Conservation (phyloP, 2,113 vertebrate species). For the Vidua macroura region DNA sequence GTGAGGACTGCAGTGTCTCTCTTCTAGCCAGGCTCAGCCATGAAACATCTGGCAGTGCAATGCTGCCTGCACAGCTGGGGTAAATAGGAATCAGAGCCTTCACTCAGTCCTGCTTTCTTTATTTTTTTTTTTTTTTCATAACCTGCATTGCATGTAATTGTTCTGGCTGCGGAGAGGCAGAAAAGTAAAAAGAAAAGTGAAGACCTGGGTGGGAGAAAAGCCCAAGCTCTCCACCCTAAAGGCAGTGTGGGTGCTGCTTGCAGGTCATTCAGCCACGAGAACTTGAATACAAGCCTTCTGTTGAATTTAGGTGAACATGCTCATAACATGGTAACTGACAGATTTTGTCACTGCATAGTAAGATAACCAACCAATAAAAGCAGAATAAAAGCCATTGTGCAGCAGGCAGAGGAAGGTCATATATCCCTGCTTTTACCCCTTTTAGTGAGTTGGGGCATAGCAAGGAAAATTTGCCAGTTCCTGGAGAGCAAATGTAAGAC, state of each 20-base stretch:
- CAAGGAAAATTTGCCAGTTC: not conserved
- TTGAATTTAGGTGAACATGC: not conserved
- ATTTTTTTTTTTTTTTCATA: not conserved
- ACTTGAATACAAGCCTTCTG: not conserved
- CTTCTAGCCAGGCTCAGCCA: not conserved
- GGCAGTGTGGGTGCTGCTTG: not conserved
- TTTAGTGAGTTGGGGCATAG: not conserved
- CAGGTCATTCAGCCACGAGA: not conserved
- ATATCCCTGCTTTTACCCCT: not conserved
- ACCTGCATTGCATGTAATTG: not conserved
- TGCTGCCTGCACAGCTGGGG: not conserved
- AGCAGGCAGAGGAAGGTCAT: not conserved
- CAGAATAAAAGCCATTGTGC: not conserved
- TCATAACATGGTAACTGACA: not conserved
- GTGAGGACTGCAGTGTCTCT: not conserved
- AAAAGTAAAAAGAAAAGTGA: not conserved
- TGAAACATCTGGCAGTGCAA: not conserved
- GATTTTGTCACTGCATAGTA: not conserved
- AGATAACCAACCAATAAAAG: not conserved
- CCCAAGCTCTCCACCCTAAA: not conserved
- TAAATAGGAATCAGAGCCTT: not conserved
- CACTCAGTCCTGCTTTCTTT: not conserved
- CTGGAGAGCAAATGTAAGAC: not conserved
- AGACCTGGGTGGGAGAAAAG: not conserved
- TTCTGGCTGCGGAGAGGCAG: not conserved